Conservation (phyloP, 2,797 vertebrate genomes). For the Gila robusta region DNA sequence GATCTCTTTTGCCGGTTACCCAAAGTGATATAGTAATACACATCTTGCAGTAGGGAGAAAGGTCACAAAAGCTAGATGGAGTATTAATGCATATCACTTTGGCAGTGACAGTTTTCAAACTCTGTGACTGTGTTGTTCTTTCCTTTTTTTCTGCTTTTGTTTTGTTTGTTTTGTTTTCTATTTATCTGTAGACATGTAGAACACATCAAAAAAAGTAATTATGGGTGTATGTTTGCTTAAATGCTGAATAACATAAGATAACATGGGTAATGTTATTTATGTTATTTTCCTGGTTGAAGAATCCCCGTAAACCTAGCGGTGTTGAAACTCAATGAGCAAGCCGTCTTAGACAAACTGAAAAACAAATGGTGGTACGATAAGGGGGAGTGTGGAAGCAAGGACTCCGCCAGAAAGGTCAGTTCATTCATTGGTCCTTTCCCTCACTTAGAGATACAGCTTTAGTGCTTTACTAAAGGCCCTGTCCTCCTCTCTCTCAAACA, state of each 20-base stretch:
- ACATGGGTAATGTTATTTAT: conserved; percentile 99
- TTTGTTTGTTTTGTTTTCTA: conserved; percentile 52
- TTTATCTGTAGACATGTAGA: conserved; percentile 64
- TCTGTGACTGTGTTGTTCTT: conserved; percentile 72
- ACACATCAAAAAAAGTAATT: conserved; percentile 75
- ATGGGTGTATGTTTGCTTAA: conserved; percentile 70
- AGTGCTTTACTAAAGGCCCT: conserved; percentile 59
- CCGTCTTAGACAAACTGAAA: conserved; percentile 99
- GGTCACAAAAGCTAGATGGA: conserved; percentile 88
- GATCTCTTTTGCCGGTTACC: conserved; percentile 93
- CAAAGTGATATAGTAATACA: conserved; percentile 99
- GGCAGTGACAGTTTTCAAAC: conserved; percentile 78
- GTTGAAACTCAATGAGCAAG: conserved; percentile 99
- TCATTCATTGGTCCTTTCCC: conserved; percentile 69
- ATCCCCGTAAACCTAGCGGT: conserved; percentile 99
- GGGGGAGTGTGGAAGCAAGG: conserved; percentile 98
- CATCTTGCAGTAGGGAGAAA: conserved; percentile 93
- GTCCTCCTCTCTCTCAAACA: conserved; percentile 41
- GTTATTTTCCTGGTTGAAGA: conserved; percentile 99
- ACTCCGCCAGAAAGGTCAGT: conserved; percentile 99
- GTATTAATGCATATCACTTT: conserved; percentile 97
- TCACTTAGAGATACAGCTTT: conserved; percentile 63
- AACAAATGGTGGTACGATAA: conserved; percentile 99
- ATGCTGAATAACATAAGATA: conserved; percentile 99
- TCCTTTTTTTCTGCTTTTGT: conserved; percentile 21